Conservation (phyloP, 2,888 invertebrate genomes). For the Zaprionus obscuricornis region DNA sequence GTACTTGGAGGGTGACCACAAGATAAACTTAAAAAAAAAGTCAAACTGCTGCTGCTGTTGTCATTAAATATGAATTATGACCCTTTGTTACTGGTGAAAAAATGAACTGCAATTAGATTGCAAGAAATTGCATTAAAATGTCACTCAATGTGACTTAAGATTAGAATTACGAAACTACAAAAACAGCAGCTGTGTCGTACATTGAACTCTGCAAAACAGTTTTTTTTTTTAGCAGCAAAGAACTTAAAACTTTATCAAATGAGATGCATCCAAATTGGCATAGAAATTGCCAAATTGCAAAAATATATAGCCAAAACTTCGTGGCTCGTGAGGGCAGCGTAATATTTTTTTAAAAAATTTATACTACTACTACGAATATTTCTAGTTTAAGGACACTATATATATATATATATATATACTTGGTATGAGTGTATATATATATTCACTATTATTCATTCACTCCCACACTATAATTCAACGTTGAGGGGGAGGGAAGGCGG, state of each 20-base stretch:
- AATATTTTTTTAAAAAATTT: constrained; percentile 70
- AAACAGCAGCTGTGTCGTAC: constrained; percentile 28
- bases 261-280: constrained; percentile 53
- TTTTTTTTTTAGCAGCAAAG: neutral
- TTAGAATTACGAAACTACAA: constrained; percentile 18
- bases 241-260: constrained; percentile 20
- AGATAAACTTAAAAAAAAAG: constrained; percentile 20
- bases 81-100: constrained; percentile 28
- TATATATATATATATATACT: no score
- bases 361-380: constrained; percentile 40
- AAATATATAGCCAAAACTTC: constrained; percentile 41
- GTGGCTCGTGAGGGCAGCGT: constrained; percentile 47
- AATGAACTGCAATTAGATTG: constrained; percentile 62
- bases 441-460: no score
- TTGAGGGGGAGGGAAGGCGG: no score
- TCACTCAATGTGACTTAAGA: constrained; percentile 24
- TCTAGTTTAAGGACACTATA: constrained; percentile 25
- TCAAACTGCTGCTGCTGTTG: constrained; percentile 10
- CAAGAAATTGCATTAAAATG: constrained; percentile 31
- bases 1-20: neutral
- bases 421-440: no score
- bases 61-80: constrained; percentile 50
- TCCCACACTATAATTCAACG: no score
- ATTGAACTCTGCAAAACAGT: constrained; percentile 63
- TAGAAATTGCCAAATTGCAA: constrained; percentile 54